Conservation (phyloP, 2,113 vertebrate species). For the Eurypyga helias region DNA sequence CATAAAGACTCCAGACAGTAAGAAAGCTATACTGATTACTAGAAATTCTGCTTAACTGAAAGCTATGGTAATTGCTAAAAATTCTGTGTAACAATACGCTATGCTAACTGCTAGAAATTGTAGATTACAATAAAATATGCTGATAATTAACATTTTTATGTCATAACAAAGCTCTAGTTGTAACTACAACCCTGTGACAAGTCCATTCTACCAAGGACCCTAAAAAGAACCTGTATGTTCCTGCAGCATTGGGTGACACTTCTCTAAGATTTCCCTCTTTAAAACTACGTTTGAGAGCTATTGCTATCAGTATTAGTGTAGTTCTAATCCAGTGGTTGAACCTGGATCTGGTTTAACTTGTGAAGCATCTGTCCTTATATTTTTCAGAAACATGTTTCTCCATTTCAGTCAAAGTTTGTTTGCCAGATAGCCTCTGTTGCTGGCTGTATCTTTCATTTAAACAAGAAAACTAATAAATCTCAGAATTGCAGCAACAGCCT, state of each 20-base stretch:
- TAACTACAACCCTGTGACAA: not conserved
- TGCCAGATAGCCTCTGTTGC: not conserved
- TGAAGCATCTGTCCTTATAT: not conserved
- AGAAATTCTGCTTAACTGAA: not conserved
- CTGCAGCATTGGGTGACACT: not conserved
- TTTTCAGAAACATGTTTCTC: not conserved
- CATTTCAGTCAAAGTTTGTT: not conserved
- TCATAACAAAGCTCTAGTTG: not conserved
- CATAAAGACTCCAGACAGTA: not conserved
- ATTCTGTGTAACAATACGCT: not conserved
- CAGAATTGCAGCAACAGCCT: not conserved
- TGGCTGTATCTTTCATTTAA: not conserved
- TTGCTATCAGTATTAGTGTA: not conserved
- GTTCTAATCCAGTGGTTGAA: not conserved
- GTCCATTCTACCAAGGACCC: not conserved
- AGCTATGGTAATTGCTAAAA: not conserved
- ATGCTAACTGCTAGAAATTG: not conserved
- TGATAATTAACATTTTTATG: not conserved
- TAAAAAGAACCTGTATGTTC: not conserved
- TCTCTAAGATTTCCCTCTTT: not conserved
- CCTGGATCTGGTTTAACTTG: not conserved
- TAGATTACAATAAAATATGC: not conserved
- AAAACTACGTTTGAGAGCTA: not conserved
- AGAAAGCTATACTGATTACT: not conserved
- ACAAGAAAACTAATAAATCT: not conserved